A percentile compares a stretch with the other conserved stretches of the same genome.
Conservation (phyloP, 2,113 vertebrate species). For the Ptilorrhoa leucosticta region DNA sequence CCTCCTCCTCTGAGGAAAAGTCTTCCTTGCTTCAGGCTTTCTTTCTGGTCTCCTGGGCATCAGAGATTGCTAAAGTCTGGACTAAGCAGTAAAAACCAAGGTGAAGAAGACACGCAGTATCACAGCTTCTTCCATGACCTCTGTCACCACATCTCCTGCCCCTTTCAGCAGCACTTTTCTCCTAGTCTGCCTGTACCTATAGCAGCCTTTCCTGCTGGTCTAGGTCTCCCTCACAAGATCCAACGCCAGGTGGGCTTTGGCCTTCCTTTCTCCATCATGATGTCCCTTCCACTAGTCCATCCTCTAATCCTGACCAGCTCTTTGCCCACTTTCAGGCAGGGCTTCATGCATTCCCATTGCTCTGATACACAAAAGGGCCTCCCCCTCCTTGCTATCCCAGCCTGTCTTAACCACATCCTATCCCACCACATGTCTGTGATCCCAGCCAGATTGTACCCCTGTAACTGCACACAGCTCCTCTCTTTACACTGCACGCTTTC, state of each 20-base stretch:
- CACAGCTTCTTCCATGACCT: neutral
- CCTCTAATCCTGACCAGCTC: neutral
- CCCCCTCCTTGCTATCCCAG: neutral
- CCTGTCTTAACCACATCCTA: neutral
- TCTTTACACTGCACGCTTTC: neutral
- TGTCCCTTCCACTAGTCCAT: neutral
- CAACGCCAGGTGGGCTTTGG: neutral
- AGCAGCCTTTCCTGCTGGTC: neutral
- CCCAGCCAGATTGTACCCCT: neutral
- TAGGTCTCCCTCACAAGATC: neutral
- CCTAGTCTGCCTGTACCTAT: neutral
- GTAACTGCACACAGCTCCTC: neutral
- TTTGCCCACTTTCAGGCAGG: neutral
- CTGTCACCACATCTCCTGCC: neutral
- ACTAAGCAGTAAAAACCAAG: neutral
- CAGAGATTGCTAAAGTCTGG: neutral
- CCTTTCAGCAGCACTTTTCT: neutral
- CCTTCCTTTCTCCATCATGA: neutral
- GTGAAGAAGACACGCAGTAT: neutral
- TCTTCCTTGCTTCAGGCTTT: neutral
- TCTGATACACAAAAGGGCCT: neutral
- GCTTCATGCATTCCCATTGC: neutral
- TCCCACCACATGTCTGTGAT: accelerated
- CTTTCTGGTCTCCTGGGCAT: neutral
- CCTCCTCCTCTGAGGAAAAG: neutral